Conservation (phyloP, 2,888 invertebrate species). For the Zhengitettix transpicula region DNA sequence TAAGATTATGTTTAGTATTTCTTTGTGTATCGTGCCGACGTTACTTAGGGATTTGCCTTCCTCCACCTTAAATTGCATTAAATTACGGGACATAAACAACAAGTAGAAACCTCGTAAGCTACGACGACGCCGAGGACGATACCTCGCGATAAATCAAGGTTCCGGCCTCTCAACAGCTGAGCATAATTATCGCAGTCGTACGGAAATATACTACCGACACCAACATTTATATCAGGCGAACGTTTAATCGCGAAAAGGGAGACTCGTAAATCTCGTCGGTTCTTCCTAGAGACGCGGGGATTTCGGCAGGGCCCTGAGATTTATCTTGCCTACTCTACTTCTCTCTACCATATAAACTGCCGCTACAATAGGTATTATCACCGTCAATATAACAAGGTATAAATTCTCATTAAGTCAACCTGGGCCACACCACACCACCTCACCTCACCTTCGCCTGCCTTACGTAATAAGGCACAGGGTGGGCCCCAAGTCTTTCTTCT, state of each 20-base stretch:
- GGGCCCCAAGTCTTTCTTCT: neutral
- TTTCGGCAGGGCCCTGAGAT: neutral
- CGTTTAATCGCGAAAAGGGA: neutral
- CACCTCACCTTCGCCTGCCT: too few relatives aligned
- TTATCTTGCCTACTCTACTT: neutral
- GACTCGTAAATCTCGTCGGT: neutral
- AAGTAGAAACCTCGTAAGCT: too few relatives aligned
- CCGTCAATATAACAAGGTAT: neutral
- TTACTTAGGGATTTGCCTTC: too few relatives aligned
- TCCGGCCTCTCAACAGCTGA: too few relatives aligned
- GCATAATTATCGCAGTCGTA: too few relatives aligned
- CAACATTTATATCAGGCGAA: neutral
- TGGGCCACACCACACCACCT: neutral
- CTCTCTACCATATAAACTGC: neutral
- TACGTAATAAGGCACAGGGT: neutral
- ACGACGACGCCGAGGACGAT: too few relatives aligned
- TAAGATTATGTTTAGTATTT: too few relatives aligned
- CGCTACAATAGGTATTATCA: neutral
- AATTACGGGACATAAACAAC: too few relatives aligned
- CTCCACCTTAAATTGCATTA: too few relatives aligned
- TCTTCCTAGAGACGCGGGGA: neutral
- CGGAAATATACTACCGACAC: neutral
- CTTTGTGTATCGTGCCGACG: too few relatives aligned
- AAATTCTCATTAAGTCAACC: neutral
- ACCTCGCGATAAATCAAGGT: too few relatives aligned